Percentiles rank a stretch among this genome's conserved stretches.
Evolutionary conservation across 2,797 vertebrate genomes (phyloP).

Genomic region (Sitta carolinensis): DNA sequence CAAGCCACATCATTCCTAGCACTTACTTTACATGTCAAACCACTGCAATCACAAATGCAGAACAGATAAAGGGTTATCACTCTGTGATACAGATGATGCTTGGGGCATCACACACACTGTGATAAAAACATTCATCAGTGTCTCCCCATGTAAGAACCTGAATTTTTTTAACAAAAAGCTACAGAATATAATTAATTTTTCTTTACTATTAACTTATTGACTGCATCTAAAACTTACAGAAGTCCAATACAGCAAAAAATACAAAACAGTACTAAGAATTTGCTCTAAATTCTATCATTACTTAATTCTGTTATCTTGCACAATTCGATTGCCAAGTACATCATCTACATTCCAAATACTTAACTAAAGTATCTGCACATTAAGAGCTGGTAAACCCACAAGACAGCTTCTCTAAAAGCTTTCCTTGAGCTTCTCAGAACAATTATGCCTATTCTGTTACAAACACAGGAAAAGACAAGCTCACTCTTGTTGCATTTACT

Average conservation of each 20-base stretch:
- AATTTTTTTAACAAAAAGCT: background rate
- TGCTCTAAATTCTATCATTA: background rate
- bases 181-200: background rate
- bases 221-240: background rate
- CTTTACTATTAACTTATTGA: background rate
- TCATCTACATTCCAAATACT: background rate
- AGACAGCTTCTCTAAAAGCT: background rate
- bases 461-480: background rate
- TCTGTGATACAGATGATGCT: background rate
- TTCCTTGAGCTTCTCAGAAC: background rate
- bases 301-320: background rate
- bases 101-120: background rate
- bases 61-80: background rate
- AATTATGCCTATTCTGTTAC: background rate
- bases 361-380: background rate
- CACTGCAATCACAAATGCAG: slow-evolving; percentile 76
- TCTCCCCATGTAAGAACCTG: background rate
- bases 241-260: background rate
- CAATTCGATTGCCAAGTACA: background rate
- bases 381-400: background rate
- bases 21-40: slow-evolving; percentile 93
- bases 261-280: background rate
- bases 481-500: background rate
- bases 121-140: background rate
- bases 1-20: slow-evolving; percentile 96